Conservation (phyloP, 2,888 invertebrate species). For the Odontomyia ornata region DNA sequence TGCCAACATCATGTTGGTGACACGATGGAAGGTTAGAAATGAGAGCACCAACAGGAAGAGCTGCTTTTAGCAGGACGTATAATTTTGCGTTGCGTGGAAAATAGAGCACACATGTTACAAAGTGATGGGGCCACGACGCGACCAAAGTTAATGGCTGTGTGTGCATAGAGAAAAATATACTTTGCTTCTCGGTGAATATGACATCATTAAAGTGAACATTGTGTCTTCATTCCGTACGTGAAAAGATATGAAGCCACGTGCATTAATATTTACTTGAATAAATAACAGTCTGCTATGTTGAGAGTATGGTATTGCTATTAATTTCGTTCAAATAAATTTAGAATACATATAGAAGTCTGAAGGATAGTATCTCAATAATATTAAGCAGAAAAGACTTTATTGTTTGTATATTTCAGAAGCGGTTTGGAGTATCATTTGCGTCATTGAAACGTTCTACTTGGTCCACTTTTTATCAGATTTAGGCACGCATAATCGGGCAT, state of each 20-base stretch:
- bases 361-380: too few species aligned
- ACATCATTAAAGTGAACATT: conserved; percentile 30
- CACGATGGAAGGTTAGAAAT: not conserved
- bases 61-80: conserved; percentile 24
- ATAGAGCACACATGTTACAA: conserved; percentile 1
- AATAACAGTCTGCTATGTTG: conserved; percentile 2
- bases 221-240: not conserved
- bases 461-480: too few species aligned
- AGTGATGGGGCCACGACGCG: not conserved
- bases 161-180: conserved; percentile 10
- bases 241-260: not conserved
- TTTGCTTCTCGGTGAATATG: not conserved
- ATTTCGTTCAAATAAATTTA: too few species aligned
- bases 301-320: too few species aligned
- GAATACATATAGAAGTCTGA: too few species aligned
- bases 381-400: too few species aligned
- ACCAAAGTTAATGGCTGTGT: conserved; percentile 15
- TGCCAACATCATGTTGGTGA: not conserved
- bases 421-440: too few species aligned
- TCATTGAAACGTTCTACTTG: too few species aligned
- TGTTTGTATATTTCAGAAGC: too few species aligned
- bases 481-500: too few species aligned
- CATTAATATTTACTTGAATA: not conserved
- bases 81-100: conserved; percentile 10
- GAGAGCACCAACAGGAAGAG: conserved; percentile 31